Base-by-base conservation (phyloP, 30 jellyfish, hydroid and myxozoan genomes). In the Aurelia aurita complex sp. Pacific region DNA sequence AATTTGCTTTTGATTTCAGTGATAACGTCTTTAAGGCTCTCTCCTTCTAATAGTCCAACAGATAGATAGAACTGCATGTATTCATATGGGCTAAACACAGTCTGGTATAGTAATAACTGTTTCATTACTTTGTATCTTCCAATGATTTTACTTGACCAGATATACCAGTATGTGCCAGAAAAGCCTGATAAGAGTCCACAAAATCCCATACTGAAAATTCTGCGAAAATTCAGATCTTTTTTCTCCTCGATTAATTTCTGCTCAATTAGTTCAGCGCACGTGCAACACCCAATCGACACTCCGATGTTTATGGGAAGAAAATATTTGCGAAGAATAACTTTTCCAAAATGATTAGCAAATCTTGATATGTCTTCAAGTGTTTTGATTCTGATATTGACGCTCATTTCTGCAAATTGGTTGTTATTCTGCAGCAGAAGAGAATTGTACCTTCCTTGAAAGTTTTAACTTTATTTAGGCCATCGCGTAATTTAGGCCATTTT, bases 161-260 rank as follows among this genome's bases (percentile, higher is more conserved):
- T 15, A 43, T 82, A 82, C 91, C 91, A 82, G 15, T 43, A 82
- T 54, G 91, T 82, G 4, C 85, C 82, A 16, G 85, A 71, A 54
- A 82, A 82, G n/a, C 91, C 91, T n/a, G 91, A 82, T 60, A 82
- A 79, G 17, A 82, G 74, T 57, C 91, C 91, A 67, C 85, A 69
- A 43, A 78, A 61, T 9, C 85, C 91, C 81, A 82, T 68, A 43
- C 91, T 82, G 55, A 82, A 82, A 2, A 82, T 65, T 38, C 91
- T 51, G 19, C 91, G 61, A 40, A 67, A 50, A 71, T 72, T 72
- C 23, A 82, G 29, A 5, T 62, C 54, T 38, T 72, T 66, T 43
- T 52, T 55, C 43, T 70, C 42, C 64, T 82, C 91, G 34, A 82
- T 59, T 5, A 82, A 13, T 36, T 82, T 82, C 81, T 82, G 91